Percentiles rank a stretch among this genome's conserved stretches.
Evolutionary conservation across 2,888 invertebrate species (phyloP).

Genomic region (Aleiodes alternator): DNA sequence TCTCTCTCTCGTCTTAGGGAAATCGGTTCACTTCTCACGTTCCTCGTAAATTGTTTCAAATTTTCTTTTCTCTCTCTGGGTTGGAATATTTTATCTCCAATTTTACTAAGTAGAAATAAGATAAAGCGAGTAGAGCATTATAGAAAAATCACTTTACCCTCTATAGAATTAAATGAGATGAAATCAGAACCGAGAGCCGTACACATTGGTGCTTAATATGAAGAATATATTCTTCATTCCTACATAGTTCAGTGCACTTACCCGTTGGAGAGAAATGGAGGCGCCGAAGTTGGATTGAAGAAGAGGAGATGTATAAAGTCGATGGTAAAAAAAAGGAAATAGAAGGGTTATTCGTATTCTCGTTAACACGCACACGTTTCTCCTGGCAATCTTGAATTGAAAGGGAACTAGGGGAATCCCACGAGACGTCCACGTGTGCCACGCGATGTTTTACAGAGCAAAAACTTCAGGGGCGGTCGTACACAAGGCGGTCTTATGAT

Average conservation of each 20-base stretch:
- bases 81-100: no score
- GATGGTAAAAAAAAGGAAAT: slow-evolving; percentile 9
- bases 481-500: slow-evolving; percentile 68
- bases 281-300: not conserved
- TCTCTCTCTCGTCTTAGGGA: not conserved
- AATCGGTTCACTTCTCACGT: not conserved
- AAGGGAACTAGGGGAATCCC: slow-evolving; percentile 31
- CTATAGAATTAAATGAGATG: no score
- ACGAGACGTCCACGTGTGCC: slow-evolving; percentile 30
- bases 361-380: slow-evolving; percentile 24
- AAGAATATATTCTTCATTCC: not conserved
- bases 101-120: no score
- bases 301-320: slow-evolving; percentile 1
- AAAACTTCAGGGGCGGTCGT: slow-evolving; percentile 52
- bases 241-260: not conserved
- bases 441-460: slow-evolving; percentile 38
- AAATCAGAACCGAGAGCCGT: no score
- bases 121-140: no score
- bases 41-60: no score
- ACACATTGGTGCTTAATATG: not conserved
- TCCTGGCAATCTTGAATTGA: slow-evolving; percentile 63
- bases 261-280: not conserved
- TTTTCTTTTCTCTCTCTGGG: no score
- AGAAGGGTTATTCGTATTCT: slow-evolving; percentile 30
- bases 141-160: no score